Base-by-base conservation (phyloP, 2,797 vertebrate species). In the Adrianichthys oophorus region DNA sequence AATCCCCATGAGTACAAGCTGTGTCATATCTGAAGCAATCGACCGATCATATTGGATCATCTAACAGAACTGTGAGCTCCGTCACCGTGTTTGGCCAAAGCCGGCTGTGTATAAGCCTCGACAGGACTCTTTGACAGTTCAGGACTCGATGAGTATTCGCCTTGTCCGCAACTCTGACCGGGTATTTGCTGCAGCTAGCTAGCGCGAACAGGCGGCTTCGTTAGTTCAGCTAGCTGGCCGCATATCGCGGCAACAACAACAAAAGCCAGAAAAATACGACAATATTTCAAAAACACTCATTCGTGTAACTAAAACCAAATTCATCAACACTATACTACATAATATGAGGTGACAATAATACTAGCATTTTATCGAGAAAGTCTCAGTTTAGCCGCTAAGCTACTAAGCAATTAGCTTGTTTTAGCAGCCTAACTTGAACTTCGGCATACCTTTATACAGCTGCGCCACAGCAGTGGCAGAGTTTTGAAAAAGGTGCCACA, bases 401-500 rank as follows among this genome's bases (percentile, higher is more conserved):
- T 7, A 55, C 15, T 16, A 32, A 32, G 32, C 10, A 40, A 50
- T 76, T 68, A 82, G 75, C 82, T 17, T 19, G 1, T 21, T 12
- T 59, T 77, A 52, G 24, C 65, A 65, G 70, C 68, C 29, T 56
- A 26, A 46, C 65, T 32, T 18, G 52, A 73, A 76, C 72, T 65
- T 65, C 55, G 56, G 64, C 88, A 37, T 73, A 98, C 95, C 97
- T 96, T 96, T 98, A 87, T 98, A 98, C 54, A 98, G 94, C 91
- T 98, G 97, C 15, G 97, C 97, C 70, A 98, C 95, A 37, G 97
- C 95, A 1, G 96, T 97, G 67, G 96, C 96, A 0, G 96, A 98
- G 85, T 98, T 98, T 80, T 98, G 97, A 74, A 98, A 98, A 19
- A 98, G 94, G 73, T 98, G 96, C 97, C 96, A 98, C 43, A 97